Conservation (phyloP, 2,113 vertebrate genomes). For the Hydrolagus affinis region DNA sequence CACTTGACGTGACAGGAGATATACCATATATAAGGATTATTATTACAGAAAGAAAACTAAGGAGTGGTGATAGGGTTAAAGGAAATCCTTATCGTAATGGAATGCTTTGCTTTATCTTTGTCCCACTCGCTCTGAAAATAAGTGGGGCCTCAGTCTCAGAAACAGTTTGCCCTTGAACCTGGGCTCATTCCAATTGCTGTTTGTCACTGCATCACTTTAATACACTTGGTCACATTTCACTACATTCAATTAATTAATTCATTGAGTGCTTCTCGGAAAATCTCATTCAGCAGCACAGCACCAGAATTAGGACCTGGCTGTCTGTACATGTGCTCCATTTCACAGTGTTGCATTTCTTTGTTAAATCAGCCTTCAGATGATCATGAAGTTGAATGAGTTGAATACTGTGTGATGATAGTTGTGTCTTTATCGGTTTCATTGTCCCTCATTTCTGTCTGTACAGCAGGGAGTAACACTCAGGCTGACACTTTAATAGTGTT, state of each 20-base stretch:
- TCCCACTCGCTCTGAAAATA: neutral
- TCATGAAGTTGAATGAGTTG: neutral
- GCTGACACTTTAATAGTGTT: neutral
- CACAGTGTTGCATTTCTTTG: neutral
- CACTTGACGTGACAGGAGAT: too few relatives aligned
- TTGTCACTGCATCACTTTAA: neutral
- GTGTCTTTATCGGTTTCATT: neutral
- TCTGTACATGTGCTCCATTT: neutral
- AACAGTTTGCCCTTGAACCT: slow-evolving; percentile 2
- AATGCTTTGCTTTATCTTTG: neutral
- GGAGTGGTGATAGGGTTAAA: neutral
- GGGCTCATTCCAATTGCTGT: slow-evolving; percentile 1
- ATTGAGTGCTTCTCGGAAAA: neutral
- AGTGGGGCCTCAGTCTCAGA: neutral
- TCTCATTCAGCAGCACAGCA: neutral
- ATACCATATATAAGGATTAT: too few relatives aligned
- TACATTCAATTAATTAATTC: neutral
- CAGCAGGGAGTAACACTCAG: neutral
- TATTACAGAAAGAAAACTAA: neutral
- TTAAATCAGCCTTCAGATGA: neutral
- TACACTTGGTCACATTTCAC: slow-evolving; percentile 7
- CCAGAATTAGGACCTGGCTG: neutral
- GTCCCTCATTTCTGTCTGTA: neutral
- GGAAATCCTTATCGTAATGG: neutral
- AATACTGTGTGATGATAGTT: neutral